Evolutionary conservation across 2,888 invertebrate genomes (phyloP).

Genomic region (Axea sp.): DNA sequence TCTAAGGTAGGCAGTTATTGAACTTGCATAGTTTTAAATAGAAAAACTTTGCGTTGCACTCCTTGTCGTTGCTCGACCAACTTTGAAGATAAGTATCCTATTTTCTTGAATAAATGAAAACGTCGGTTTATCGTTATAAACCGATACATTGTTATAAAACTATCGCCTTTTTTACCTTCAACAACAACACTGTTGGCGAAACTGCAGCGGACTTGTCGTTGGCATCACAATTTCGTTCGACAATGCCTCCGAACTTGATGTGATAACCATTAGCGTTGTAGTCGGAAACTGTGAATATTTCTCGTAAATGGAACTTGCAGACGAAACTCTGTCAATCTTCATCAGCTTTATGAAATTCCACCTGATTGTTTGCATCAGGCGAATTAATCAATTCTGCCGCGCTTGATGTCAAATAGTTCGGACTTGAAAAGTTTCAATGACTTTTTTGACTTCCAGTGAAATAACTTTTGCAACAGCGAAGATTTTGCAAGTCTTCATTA

Average conservation of each 20-base stretch:
- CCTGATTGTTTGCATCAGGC: neutral
- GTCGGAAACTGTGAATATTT: too few species aligned
- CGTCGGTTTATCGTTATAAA: neutral
- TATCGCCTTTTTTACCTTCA: too few species aligned
- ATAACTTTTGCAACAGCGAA: slow-evolving; percentile 8
- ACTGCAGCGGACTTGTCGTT: too few species aligned
- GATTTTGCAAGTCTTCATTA: slow-evolving; percentile 9
- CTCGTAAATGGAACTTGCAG: too few species aligned
- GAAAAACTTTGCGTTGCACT: neutral
- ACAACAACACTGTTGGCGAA: too few species aligned
- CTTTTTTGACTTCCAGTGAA: slow-evolving; percentile 19
- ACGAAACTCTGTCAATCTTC: slow-evolving; percentile 8
- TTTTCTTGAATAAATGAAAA: slow-evolving; percentile 1
- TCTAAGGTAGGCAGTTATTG: slow-evolving; percentile 42
- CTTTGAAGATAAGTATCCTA: slow-evolving; percentile 16
- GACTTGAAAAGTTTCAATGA: neutral
- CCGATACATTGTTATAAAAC: too few species aligned
- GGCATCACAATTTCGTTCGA: too few species aligned
- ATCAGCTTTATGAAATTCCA: slow-evolving; percentile 1
- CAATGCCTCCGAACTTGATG: too few species aligned
- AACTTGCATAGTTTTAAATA: slow-evolving; percentile 27
- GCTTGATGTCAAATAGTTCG: neutral
- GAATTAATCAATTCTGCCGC: neutral
- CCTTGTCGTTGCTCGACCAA: too few species aligned
- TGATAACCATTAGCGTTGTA: too few species aligned